Evolutionary conservation across 1,140 invertebrate species (phyloP), one percentile per base, ranked within the genome.

Genomic region (Manduca sexta): DNA sequence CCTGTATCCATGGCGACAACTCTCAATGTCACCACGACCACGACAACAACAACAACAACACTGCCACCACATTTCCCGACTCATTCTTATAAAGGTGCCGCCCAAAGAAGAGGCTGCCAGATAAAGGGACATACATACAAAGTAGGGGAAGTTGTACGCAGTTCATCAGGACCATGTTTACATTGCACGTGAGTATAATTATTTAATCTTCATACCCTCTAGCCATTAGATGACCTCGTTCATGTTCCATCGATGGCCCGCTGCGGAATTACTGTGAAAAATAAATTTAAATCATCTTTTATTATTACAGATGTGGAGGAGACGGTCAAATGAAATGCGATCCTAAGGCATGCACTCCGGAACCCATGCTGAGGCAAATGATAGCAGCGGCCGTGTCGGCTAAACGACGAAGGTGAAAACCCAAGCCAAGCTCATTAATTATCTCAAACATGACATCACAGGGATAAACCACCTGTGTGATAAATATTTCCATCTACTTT

Each of bases 281-380:
- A n/a, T n/a, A n/a, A n/a, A n/a, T n/a, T n/a, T n/a, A n/a, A n/a
- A n/a, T n/a, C n/a, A n/a, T n/a, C 2, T 30, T 31, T 57, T 7
- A 52, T 38, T 68, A 75, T 74, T 89, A 15, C 84, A 96, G 95
- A 83, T 96, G 95, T 86, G 95, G 94, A 64, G 90, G 91, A 37
- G 91, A 95, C 78, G 95, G 95, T 62, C 93, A 95, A 82, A 97
- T 97, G 95, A 92, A 96, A 83, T 97, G 96, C 82, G 93, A 97
- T 82, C 95, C 96, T 35, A 92, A 92, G 80, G 89, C 92, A 46
- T 97, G 95, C 75, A 92, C 91, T 57, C 95, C 95, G 21, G 93
- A 95, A 74, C 94, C 94, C 42, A 93, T 95, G 90, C 84, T 97
- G 53, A 89, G 93, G 71, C 94, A 95, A 88, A 94, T 96, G 91